A percentile compares a stretch with the other conserved stretches of the same genome.
These are phyloP conservation scores for Catamblyrhynchus diadema DNA, from an alignment of 2,797 vertebrate species.

Conservation along the genomic window DNA sequence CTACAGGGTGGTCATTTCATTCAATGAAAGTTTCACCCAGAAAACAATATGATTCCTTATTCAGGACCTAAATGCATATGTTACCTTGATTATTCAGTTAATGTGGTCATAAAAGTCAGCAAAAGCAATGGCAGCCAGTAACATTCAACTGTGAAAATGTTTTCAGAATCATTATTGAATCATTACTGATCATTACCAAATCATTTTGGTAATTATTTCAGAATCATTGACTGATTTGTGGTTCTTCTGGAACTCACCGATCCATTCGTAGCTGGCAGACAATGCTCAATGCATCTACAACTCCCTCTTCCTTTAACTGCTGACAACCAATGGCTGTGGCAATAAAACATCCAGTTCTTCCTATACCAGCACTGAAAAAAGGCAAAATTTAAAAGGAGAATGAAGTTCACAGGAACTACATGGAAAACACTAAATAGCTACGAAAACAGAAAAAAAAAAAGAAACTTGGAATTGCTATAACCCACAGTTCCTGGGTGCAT, in stretches of 20 bases:
- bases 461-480: not conserved
- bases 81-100: not conserved
- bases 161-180: not conserved
- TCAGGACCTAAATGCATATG: not conserved
- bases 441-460: not conserved
- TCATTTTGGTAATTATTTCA: not conserved
- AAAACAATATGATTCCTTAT: not conserved
- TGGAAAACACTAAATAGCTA: not conserved
- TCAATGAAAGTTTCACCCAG: not conserved
- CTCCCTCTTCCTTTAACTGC: constrained; percentile 87
- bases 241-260: constrained; percentile 76
- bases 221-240: not conserved
- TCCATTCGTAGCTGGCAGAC: constrained; percentile 90
- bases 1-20: not conserved
- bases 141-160: not conserved
- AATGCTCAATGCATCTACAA: constrained; percentile 86
- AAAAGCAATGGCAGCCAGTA: not conserved
- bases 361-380: constrained; percentile 89
- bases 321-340: constrained; percentile 90
- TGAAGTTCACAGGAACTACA: not conserved
- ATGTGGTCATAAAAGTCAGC: not conserved
- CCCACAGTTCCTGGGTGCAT: not conserved
- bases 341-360: constrained; percentile 97
- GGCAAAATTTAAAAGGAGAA: not conserved
- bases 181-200: not conserved